Conservation (phyloP, 2,888 invertebrate genomes). For the Tridacna crocea region DNA sequence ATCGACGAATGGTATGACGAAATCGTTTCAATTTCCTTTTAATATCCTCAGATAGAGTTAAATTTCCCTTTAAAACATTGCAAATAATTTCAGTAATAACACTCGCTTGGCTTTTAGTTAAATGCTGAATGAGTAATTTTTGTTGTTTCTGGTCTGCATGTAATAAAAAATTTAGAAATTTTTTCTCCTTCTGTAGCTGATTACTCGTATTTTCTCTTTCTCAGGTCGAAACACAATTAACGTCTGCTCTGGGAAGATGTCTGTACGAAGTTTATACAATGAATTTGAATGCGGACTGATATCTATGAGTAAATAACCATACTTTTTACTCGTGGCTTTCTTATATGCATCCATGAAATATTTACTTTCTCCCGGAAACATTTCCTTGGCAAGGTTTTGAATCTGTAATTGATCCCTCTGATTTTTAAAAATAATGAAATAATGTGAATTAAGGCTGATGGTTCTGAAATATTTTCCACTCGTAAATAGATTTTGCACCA, state of each 20-base stretch:
- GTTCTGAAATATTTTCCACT: slow-evolving; percentile 59
- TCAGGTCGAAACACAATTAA: slow-evolving; percentile 42
- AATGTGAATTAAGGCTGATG: slow-evolving; percentile 59
- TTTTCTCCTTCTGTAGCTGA: slow-evolving; percentile 38
- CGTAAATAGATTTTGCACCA: slow-evolving; percentile 59
- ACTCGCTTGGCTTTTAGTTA: slow-evolving; percentile 35
- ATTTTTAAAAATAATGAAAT: slow-evolving; percentile 56
- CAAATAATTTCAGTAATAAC: slow-evolving; percentile 42
- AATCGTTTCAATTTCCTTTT: slow-evolving; percentile 38
- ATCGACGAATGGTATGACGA: slow-evolving; percentile 26
- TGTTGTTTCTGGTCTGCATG: slow-evolving; percentile 41
- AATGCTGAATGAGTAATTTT: slow-evolving; percentile 31
- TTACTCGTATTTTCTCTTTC: slow-evolving; percentile 46
- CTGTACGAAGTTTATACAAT: slow-evolving; percentile 38
- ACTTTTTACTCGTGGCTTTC: slow-evolving; percentile 42
- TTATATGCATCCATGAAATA: slow-evolving; percentile 57
- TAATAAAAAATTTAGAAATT: slow-evolving; percentile 38
- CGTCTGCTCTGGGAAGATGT: slow-evolving; percentile 41
- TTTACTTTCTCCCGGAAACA: slow-evolving; percentile 50
- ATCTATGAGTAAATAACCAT: slow-evolving; percentile 52
- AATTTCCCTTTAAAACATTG: slow-evolving; percentile 40
- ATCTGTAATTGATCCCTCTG: slow-evolving; percentile 54
- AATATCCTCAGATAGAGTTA: slow-evolving; percentile 19
- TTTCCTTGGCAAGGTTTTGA: slow-evolving; percentile 59
- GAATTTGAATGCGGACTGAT: slow-evolving; percentile 36